A percentile compares a stretch with the other conserved stretches of the same genome.
Evolutionary conservation across 1,140 invertebrate genomes (phyloP).

Genomic region (Idris sp.): DNA sequence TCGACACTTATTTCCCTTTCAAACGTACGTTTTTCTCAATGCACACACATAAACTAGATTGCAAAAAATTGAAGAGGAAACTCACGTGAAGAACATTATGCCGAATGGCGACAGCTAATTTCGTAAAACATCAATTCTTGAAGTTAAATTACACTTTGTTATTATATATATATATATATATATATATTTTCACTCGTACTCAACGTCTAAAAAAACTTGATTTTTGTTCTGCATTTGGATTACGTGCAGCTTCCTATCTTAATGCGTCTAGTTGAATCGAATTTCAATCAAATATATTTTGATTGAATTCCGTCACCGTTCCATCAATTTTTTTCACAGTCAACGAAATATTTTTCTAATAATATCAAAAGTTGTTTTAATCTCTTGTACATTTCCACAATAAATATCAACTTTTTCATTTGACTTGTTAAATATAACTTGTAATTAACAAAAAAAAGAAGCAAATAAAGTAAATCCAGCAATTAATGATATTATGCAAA

Average conservation of each 20-base stretch:
- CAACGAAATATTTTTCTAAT: no score
- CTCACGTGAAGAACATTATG: conserved; percentile 62
- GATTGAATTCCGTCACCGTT: conserved; percentile 11
- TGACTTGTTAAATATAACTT: no score
- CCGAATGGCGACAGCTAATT: conserved; percentile 61
- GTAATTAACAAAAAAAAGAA: no score
- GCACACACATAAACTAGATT: conserved; percentile 57
- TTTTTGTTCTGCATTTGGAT: conserved; percentile 30
- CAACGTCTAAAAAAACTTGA: conserved; percentile 47
- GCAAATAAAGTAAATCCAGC: no score
- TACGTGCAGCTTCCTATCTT: conserved; percentile 37
- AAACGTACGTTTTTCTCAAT: conserved; percentile 53
- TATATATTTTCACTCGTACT: conserved; percentile 41
- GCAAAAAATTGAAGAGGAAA: conserved; percentile 62
- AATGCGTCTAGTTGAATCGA: conserved; percentile 50
- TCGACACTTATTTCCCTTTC: conserved; percentile 61
- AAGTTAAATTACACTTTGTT: conserved; percentile 54
- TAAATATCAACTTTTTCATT: no score
- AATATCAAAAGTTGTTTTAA: no score
- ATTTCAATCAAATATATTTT: conserved; percentile 48
- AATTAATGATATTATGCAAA: no score
- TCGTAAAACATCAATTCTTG: conserved; percentile 61
- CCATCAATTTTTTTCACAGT: conserved; percentile 3
- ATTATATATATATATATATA: no score
- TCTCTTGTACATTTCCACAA: no score